A percentile compares a stretch with the other conserved stretches of the same genome.
phyloP scores from a whole-genome alignment of 2,113 vertebrate species.

The Phycodurus eques region DNA sequence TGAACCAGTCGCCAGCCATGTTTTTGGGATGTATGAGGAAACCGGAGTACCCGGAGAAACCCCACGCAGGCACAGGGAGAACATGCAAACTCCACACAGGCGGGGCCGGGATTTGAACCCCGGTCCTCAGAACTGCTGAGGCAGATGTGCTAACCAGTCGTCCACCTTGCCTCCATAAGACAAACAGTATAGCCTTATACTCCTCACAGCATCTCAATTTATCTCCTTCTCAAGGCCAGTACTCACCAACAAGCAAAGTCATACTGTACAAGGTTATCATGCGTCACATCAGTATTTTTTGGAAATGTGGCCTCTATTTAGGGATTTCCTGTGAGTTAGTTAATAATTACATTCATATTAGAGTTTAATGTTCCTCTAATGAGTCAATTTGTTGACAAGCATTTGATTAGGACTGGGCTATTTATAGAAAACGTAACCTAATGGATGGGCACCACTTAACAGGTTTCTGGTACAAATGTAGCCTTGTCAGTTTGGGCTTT shows the following conservation, averaged over 20 bases:
- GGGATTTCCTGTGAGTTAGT: conserved; percentile 66
- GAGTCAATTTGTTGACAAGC: conserved; percentile 60
- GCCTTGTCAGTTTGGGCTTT: conserved; percentile 38
- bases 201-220: conserved; percentile 18
- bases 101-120: too few relatives aligned
- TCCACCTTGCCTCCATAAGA: too few relatives aligned
- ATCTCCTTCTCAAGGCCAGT: conserved; percentile 28
- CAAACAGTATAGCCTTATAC: not conserved
- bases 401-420: conserved; percentile 62
- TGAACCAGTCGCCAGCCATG: too few relatives aligned
- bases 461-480: conserved; percentile 47
- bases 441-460: conserved; percentile 60
- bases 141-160: too few relatives aligned
- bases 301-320: conserved; percentile 56
- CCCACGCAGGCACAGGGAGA: too few relatives aligned
- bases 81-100: too few relatives aligned
- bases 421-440: conserved; percentile 64
- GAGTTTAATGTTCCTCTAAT: conserved; percentile 70
- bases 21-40: too few relatives aligned
- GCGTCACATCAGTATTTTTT: not conserved
- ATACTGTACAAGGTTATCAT: conserved; percentile 39
- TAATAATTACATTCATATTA: conserved; percentile 73
- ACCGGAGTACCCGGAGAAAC: too few relatives aligned
- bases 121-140: too few relatives aligned
- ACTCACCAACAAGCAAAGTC: conserved; percentile 50